A percentile compares a stretch with the other conserved stretches of the same genome.
Evolutionary conservation across 2,113 vertebrate genomes (phyloP).

Genomic region (Otolemur garnettii): DNA sequence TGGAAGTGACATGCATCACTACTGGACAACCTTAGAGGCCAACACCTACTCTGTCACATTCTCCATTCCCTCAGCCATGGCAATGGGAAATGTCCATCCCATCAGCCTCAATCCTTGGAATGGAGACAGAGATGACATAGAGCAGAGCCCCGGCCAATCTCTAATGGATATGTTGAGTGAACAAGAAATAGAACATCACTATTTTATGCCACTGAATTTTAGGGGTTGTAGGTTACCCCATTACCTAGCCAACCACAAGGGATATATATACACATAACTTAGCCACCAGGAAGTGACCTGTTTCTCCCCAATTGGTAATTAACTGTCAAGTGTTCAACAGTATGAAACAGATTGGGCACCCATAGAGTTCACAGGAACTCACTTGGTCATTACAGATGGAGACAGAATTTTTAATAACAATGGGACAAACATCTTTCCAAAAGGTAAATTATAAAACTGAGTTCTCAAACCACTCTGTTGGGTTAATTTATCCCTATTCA

Average conservation of each 20-base stretch:
- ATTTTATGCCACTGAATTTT: not conserved
- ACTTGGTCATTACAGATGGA: not conserved
- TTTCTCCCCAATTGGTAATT: not conserved
- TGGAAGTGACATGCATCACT: not conserved
- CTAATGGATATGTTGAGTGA: not conserved
- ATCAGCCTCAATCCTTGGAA: not conserved
- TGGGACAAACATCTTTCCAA: not conserved
- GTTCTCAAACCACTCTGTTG: not conserved
- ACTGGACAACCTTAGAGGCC: not conserved
- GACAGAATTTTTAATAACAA: constrained; percentile 20
- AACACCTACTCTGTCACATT: not conserved
- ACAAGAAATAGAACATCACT: not conserved
- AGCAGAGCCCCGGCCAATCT: not conserved
- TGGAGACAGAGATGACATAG: not conserved
- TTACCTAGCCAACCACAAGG: not conserved
- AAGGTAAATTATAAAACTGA: constrained; percentile 20
- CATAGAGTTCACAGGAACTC: not conserved
- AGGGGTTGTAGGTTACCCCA: not conserved
- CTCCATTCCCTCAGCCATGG: not conserved
- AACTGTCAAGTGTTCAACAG: not conserved
- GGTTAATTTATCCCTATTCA: not conserved
- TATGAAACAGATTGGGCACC: not conserved
- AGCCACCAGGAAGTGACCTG: not conserved
- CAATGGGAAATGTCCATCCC: not conserved
- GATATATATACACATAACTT: not conserved